Percentiles rank a stretch among this genome's conserved stretches.
Evolutionary conservation across 2,888 invertebrate genomes (phyloP).

Genomic region (Creontiades dilutus): DNA sequence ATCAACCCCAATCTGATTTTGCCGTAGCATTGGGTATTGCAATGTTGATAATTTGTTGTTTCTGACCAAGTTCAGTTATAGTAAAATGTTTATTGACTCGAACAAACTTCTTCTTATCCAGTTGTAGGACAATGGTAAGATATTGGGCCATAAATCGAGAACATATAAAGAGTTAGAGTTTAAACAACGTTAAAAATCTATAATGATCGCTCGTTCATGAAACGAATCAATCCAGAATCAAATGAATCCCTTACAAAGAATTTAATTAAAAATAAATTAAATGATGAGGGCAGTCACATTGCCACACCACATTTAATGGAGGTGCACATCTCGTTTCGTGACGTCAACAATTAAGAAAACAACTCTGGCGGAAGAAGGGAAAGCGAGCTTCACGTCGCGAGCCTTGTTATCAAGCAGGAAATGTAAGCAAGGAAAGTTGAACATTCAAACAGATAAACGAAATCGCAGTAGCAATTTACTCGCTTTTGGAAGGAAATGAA

Average conservation of each 20-base stretch:
- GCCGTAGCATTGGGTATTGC: no score
- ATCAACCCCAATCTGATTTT: no score
- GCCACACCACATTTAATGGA: not conserved
- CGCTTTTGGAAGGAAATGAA: not conserved
- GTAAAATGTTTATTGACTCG: no score
- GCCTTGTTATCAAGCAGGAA: slow-evolving; percentile 31
- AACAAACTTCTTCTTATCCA: no score
- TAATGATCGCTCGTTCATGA: no score
- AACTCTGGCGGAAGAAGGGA: not conserved
- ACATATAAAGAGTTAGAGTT: no score
- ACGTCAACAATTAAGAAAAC: slow-evolving; percentile 31
- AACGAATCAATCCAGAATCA: no score
- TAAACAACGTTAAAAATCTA: no score
- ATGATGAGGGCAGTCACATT: not conserved
- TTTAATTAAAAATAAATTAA: not conserved
- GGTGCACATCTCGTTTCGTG: slow-evolving; percentile 2
- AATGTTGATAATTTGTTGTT: no score
- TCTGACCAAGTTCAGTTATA: no score
- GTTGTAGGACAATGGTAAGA: no score
- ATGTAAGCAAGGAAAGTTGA: slow-evolving; percentile 27
- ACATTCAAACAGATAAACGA: slow-evolving; percentile 28
- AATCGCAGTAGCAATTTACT: not conserved
- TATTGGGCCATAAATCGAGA: no score
- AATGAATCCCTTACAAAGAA: not conserved
- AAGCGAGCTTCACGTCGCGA: not conserved